phyloP scores from a whole-genome alignment of 2,113 vertebrate species.

The Callorhinus ursinus region DNA sequence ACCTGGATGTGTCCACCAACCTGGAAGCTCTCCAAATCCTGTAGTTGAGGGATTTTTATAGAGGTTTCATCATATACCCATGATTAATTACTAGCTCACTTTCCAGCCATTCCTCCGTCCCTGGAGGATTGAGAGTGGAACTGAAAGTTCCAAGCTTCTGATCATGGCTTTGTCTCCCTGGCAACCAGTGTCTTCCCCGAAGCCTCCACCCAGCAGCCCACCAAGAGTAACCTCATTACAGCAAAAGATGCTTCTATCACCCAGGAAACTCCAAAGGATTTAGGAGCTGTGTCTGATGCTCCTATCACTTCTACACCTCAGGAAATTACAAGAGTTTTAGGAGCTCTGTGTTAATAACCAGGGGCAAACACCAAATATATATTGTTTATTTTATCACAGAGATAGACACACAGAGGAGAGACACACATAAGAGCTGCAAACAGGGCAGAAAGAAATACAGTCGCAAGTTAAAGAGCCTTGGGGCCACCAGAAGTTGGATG shows the following conservation, averaged over 20 bases:
- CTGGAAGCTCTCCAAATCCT: neutral
- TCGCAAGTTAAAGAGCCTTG: neutral
- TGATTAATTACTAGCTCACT: neutral
- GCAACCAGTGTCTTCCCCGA: neutral
- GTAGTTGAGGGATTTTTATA: neutral
- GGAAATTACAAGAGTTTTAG: neutral
- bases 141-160: neutral
- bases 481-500: neutral
- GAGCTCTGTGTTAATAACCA: neutral
- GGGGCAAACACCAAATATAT: neutral
- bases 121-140: neutral
- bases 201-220: neutral
- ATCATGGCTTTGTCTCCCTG: neutral
- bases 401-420: neutral
- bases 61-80: neutral
- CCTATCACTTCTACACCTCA: too few species aligned
- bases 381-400: neutral
- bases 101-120: neutral
- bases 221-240: neutral
- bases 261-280: neutral
- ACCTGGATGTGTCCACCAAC: neutral
- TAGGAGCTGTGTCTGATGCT: neutral
- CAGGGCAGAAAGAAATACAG: neutral
- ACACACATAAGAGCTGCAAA: neutral
- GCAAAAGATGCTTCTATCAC: neutral